Percentiles rank a stretch among this genome's conserved stretches.
Conservation (phyloP, 1,140 invertebrate genomes). For the Goniozus legneri region DNA sequence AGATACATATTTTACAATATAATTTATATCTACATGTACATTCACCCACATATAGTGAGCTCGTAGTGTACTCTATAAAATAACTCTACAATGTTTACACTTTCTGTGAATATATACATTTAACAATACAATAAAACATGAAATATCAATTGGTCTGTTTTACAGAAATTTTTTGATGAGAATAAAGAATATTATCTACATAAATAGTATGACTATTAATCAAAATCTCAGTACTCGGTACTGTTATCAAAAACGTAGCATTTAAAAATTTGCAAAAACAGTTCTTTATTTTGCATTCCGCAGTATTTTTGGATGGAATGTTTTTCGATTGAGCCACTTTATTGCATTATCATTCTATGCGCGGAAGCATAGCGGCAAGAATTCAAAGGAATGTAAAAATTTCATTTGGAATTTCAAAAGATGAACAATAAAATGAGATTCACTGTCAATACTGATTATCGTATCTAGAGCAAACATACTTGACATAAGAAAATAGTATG, state of each 20-base stretch:
- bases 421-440: neutral
- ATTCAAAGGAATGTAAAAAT: neutral
- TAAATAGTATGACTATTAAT: too few species aligned
- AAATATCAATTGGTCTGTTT: too few species aligned
- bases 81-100: constrained; percentile 15
- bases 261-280: neutral
- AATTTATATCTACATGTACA: constrained; percentile 23
- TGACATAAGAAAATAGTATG: too few species aligned
- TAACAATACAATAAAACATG: too few species aligned
- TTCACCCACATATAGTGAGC: too few species aligned
- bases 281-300: neutral
- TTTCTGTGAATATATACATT: neutral
- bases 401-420: neutral
- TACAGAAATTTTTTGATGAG: too few species aligned
- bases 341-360: neutral
- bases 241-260: too few species aligned
- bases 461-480: neutral
- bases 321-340: neutral
- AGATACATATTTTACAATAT: constrained; percentile 27
- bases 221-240: too few species aligned
- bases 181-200: too few species aligned
- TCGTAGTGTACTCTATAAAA: constrained; percentile 29
- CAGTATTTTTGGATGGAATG: neutral
- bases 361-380: neutral
- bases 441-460: neutral